These are phyloP conservation scores for Musca vetustissima DNA, from an alignment of 1,140 invertebrate genomes.

Conservation along the genomic window DNA sequence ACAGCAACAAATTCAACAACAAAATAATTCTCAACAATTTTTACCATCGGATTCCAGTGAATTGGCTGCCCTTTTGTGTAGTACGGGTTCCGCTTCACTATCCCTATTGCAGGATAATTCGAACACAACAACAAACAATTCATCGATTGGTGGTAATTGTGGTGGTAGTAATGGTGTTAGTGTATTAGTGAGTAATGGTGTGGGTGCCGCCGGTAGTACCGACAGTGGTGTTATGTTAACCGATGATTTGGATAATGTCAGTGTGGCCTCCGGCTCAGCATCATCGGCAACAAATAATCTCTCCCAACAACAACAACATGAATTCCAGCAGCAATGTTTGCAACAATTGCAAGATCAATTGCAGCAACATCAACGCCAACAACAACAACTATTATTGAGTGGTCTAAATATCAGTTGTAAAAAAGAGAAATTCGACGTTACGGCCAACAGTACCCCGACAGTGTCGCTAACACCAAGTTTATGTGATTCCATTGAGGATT, in stretches of 20 bases:
- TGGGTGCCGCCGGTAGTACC: not conserved
- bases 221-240: conserved; percentile 7
- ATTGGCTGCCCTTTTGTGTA: conserved; percentile 47
- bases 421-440: conserved; percentile 46
- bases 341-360: conserved; percentile 38
- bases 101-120: conserved; percentile 40
- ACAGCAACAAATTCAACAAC: conserved; percentile 36
- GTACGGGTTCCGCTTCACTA: conserved; percentile 42
- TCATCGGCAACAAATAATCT: conserved; percentile 28
- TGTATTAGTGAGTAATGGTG: conserved; percentile 2
- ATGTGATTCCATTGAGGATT: conserved; percentile 49
- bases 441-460: not conserved
- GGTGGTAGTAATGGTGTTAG: conserved; percentile 1
- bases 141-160: conserved; percentile 18
- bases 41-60: conserved; percentile 45
- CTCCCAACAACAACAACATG: conserved; percentile 31
- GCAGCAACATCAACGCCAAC: conserved; percentile 37
- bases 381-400: conserved; percentile 37
- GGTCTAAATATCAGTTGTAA: conserved; percentile 49
- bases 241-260: conserved; percentile 29
- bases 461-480: conserved; percentile 37
- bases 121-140: not conserved
- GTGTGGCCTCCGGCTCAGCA: not conserved
- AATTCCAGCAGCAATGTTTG: conserved; percentile 32
- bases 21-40: conserved; percentile 37